These are phyloP conservation scores for Aricia artaxerxes DNA, from an alignment of 2,888 invertebrate species.

Conservation along the genomic window DNA sequence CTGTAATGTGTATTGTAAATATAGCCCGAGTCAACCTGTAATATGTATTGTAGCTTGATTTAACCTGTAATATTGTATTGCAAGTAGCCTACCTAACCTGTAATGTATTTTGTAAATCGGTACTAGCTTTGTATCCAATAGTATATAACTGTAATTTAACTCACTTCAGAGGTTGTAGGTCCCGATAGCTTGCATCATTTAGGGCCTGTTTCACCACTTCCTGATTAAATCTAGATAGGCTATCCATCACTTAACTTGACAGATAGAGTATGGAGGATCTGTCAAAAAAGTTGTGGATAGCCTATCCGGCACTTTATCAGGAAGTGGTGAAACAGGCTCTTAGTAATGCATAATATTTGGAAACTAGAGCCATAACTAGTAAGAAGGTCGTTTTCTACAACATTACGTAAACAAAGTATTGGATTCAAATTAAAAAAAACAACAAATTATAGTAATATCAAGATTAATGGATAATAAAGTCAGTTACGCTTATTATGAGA, in stretches of 20 bases:
- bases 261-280: too few relatives aligned
- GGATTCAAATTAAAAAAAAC: not conserved
- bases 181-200: not conserved
- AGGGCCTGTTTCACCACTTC: too few relatives aligned
- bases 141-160: not conserved
- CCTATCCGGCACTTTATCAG: too few relatives aligned
- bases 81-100: too few relatives aligned
- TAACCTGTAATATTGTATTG: not conserved
- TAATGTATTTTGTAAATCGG: not conserved
- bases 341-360: not conserved
- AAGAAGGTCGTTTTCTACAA: not conserved
- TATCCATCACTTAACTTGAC: too few relatives aligned
- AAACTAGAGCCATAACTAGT: not conserved
- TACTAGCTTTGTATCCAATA: not conserved
- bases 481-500: not conserved
- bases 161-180: not conserved
- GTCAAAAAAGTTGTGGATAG: too few relatives aligned
- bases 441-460: not conserved
- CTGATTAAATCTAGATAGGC: too few relatives aligned
- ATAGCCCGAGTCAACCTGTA: not conserved
- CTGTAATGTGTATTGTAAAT: constrained; percentile 17
- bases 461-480: not conserved
- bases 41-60: not conserved
- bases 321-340: too few relatives aligned
- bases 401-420: not conserved